Evolutionary conservation across 2,797 vertebrate genomes (phyloP).

Genomic region (Moxostoma hubbsi): DNA sequence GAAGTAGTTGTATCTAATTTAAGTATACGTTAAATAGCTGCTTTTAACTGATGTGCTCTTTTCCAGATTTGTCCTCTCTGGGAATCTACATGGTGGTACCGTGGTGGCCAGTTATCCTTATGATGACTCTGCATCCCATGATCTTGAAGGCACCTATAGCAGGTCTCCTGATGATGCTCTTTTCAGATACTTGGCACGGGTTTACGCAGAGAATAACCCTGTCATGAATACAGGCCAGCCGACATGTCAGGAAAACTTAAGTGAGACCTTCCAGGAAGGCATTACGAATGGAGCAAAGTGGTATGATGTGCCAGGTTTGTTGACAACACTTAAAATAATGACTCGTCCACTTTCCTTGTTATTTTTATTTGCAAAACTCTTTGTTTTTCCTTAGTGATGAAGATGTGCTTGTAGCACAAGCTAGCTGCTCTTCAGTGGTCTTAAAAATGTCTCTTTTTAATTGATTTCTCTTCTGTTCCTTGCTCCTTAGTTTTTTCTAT

Average conservation of each 20-base stretch:
- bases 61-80: constrained; percentile 92
- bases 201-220: constrained; percentile 88
- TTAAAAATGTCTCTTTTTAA: background rate
- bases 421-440: background rate
- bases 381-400: constrained; percentile 44
- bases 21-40: no score
- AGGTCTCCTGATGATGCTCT: constrained; percentile 88
- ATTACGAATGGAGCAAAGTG: constrained; percentile 95
- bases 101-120: constrained; percentile 98
- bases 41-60: background rate
- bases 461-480: constrained; percentile 4
- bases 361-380: background rate
- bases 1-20: no score
- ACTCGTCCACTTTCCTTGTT: background rate
- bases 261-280: constrained; percentile 87
- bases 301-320: constrained; percentile 93
- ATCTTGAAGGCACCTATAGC: constrained; percentile 82
- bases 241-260: constrained; percentile 76
- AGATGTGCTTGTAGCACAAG: background rate
- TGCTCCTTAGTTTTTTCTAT: background rate
- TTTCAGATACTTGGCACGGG: constrained; percentile 87
- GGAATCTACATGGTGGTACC: constrained; percentile 93
- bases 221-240: constrained; percentile 92
- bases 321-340: background rate
- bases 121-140: constrained; percentile 87